A percentile compares a stretch with the other conserved stretches of the same genome.
Evolutionary conservation across 2,888 invertebrate genomes (phyloP).

Genomic region (Dicyrtomina minuta): DNA sequence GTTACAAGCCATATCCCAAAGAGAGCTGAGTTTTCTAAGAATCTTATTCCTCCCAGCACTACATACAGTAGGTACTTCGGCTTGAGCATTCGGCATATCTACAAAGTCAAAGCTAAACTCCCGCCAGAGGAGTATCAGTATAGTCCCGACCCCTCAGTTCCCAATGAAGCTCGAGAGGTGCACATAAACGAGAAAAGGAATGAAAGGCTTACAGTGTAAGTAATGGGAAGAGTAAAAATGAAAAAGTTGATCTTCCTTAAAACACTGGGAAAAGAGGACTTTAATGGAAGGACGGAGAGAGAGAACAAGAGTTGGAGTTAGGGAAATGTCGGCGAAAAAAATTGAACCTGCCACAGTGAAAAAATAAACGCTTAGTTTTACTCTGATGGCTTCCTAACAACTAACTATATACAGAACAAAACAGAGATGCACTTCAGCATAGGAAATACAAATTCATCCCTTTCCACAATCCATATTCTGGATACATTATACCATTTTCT

Average conservation of each 20-base stretch:
- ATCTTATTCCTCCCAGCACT: too few relatives aligned
- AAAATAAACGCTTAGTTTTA: slow-evolving; percentile 22
- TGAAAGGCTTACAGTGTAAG: neutral
- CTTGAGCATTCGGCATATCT: too few relatives aligned
- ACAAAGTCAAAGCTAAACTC: too few relatives aligned
- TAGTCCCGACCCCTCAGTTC: too few relatives aligned
- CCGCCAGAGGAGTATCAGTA: too few relatives aligned
- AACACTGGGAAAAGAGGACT: neutral
- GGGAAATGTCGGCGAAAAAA: slow-evolving; percentile 1
- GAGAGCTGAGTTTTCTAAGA: too few relatives aligned
- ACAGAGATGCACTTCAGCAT: neutral
- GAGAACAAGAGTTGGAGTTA: neutral
- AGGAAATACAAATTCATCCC: slow-evolving; percentile 9
- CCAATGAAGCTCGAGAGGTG: too few relatives aligned
- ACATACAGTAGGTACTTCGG: too few relatives aligned
- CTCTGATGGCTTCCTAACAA: slow-evolving; percentile 11
- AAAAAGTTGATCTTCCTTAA: neutral
- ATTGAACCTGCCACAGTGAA: slow-evolving; percentile 15
- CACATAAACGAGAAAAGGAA: neutral
- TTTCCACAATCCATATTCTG: neutral
- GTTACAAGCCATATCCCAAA: too few relatives aligned
- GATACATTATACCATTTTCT: neutral
- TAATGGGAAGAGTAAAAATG: slow-evolving; percentile 1
- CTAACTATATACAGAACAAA: too few relatives aligned
- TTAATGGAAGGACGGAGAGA: neutral